Evolutionary conservation across 2,113 vertebrate genomes (phyloP).

Genomic region (Xyrauchen texanus): DNA sequence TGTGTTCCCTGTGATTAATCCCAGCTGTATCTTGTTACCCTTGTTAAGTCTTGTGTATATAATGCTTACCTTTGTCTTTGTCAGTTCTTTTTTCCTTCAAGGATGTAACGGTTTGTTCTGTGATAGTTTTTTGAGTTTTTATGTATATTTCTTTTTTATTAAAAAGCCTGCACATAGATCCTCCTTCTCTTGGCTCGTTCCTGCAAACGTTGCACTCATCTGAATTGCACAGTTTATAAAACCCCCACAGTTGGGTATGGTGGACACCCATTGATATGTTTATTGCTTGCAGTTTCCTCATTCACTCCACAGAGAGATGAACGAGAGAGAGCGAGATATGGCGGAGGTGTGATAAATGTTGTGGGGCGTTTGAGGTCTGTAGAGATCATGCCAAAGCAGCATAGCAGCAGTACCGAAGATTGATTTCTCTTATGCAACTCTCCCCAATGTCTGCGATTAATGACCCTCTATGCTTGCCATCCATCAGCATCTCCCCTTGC

Average conservation of each 20-base stretch:
- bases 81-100: slow-evolving; percentile 32
- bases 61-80: too few relatives aligned
- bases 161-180: too few relatives aligned
- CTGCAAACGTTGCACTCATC: background rate
- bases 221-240: slow-evolving; percentile 41
- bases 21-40: too few relatives aligned
- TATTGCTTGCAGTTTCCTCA: slow-evolving; percentile 57
- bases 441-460: slow-evolving; percentile 68
- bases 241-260: slow-evolving; percentile 33
- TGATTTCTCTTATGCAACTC: slow-evolving; percentile 67
- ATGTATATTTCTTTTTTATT: slow-evolving; percentile 12
- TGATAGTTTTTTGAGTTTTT: background rate
- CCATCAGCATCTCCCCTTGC: slow-evolving; percentile 41
- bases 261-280: slow-evolving; percentile 57
- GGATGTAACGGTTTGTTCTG: slow-evolving; percentile 26
- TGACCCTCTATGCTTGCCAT: slow-evolving; percentile 50
- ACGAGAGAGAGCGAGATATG: slow-evolving; percentile 32
- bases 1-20: too few relatives aligned
- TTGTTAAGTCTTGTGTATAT: too few relatives aligned
- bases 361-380: slow-evolving; percentile 44
- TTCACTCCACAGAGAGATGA: background rate
- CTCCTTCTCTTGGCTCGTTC: too few relatives aligned
- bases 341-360: slow-evolving; percentile 57
- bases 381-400: slow-evolving; percentile 39
- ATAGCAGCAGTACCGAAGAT: slow-evolving; percentile 60